Evolutionary conservation across 92 coral and sea anemone genomes (phyloP), one percentile per base, ranked within the genome.

Genomic region (Parazoanthus darwini): DNA sequence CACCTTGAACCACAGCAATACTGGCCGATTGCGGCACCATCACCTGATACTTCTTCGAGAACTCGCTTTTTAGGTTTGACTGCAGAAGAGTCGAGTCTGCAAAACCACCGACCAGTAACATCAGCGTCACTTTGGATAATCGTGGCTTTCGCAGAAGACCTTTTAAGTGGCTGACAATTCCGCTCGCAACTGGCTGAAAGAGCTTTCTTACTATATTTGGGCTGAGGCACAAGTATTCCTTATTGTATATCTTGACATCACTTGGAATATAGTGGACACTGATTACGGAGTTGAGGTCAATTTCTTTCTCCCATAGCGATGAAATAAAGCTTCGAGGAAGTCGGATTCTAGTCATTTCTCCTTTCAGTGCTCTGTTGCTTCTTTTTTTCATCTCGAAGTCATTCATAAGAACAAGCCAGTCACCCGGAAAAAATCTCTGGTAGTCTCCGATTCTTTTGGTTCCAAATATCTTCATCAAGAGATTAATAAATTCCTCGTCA

Each of bases 391-490:
- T 74, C 37, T 82, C 86, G 10, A 82, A 82, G 16, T 82, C 54
- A 1, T 66, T 82, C 86, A 82, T 82, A 29, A 82, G 74, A 16
- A 48, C 35, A 20, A 82, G 86, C 86, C 86, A 63, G 36, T 82
- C 86, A 23, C 54, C 43, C 35, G 86, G 26, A 38, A 82, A 82
- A 33, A 65, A 46, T 14, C 16, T 33, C n/a, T 54, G 86, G 54
- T 82, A 82, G 3, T 13, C 74, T 22, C 18, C 22, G 16, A 82
- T 5, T 26, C 39, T 82, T 66, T 16, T 16, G 0, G 20, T 4
- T 38, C 77, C 77, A 18, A 82, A 37, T 29, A 82, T 14, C 77
- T 65, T 36, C 77, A 39, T 54, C 77, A 82, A 82, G 8, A 82
- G 86, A 1, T 54, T 63, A 3, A 36, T 50, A 36, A 82, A 82